These are phyloP conservation scores for Nephrocerus scutellatus DNA, from an alignment of 2,888 invertebrate genomes.

Conservation along the genomic window DNA sequence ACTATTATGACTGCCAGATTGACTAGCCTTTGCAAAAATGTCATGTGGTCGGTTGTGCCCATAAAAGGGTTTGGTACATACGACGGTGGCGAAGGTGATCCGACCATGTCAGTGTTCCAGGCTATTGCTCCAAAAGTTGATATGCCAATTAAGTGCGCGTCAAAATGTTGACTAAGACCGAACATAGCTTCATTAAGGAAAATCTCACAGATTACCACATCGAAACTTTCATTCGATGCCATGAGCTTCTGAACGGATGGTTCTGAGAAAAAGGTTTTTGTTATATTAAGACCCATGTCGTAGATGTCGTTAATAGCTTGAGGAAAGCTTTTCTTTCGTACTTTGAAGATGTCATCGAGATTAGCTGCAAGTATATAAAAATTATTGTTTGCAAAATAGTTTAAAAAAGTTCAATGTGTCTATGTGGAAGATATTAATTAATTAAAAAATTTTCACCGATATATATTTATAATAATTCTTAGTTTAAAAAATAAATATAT, in stretches of 20 bases:
- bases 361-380: conserved; percentile 17
- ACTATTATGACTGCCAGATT: conserved; percentile 35
- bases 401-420: no score
- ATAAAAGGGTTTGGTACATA: conserved; percentile 37
- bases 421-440: no score
- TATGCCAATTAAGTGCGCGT: conserved; percentile 38
- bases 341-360: conserved; percentile 19
- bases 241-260: conserved; percentile 27
- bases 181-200: conserved; percentile 44
- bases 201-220: conserved; percentile 43
- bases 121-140: conserved; percentile 36
- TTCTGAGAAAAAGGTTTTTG: conserved; percentile 28
- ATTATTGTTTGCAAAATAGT: no score
- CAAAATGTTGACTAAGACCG: conserved; percentile 39
- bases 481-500: no score
- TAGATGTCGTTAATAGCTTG: conserved; percentile 25
- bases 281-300: conserved; percentile 31
- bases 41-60: conserved; percentile 41
- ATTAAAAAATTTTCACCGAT: no score
- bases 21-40: conserved; percentile 34
- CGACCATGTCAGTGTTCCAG: conserved; percentile 39
- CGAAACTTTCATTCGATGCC: conserved; percentile 40
- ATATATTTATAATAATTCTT: no score
- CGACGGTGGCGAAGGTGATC: conserved; percentile 41
- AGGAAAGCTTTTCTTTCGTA: conserved; percentile 20